Evolutionary conservation across 2,888 invertebrate genomes (phyloP).

Genomic region (Schrankia costaestrigalis): DNA sequence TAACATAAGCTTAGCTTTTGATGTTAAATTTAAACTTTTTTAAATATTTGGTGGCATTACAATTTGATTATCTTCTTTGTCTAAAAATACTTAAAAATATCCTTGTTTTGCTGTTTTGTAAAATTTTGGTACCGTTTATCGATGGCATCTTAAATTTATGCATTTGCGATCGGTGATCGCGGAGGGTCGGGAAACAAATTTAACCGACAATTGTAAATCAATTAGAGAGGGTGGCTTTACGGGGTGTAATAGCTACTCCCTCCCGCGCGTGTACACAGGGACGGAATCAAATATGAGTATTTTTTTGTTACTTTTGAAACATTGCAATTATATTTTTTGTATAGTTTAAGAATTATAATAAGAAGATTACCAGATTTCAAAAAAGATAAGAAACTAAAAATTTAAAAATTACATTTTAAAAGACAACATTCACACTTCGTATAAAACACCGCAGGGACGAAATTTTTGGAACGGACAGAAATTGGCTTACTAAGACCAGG

Average conservation of each 20-base stretch:
- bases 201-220: slow-evolving; percentile 81
- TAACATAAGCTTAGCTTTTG: too few relatives aligned
- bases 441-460: too few relatives aligned
- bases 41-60: not conserved
- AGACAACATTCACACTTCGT: too few relatives aligned
- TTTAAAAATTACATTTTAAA: too few relatives aligned
- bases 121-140: slow-evolving; percentile 5
- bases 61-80: not conserved
- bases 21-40: not conserved
- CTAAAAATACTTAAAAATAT: not conserved
- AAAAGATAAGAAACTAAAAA: too few relatives aligned
- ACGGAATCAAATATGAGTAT: slow-evolving; percentile 36
- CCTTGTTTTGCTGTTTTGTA: not conserved
- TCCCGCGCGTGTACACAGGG: slow-evolving; percentile 51
- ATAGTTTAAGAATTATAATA: too few relatives aligned
- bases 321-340: not conserved
- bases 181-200: slow-evolving; percentile 78
- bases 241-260: slow-evolving; percentile 71
- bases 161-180: slow-evolving; percentile 68
- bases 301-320: slow-evolving; percentile 13
- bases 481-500: too few relatives aligned
- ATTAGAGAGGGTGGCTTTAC: slow-evolving; percentile 76
- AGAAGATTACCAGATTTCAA: too few relatives aligned
- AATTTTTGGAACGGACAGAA: too few relatives aligned
- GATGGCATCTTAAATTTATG: slow-evolving; percentile 43